These are phyloP conservation scores for Iphiclides podalirius DNA, from an alignment of 2,888 invertebrate species.

Conservation along the genomic window DNA sequence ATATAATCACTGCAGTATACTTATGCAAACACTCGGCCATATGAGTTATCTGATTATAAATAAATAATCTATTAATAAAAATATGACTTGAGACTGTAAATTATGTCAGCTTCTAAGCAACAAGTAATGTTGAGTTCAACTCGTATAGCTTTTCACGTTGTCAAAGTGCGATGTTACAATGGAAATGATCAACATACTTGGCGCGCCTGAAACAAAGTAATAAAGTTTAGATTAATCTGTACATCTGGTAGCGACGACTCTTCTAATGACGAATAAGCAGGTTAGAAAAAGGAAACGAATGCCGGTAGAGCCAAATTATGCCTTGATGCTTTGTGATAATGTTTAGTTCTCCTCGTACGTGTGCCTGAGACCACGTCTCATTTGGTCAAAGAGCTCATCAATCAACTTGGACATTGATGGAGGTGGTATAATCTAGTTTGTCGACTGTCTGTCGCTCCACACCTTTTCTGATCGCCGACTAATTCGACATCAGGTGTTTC, in stretches of 20 bases:
- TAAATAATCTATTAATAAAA: no score
- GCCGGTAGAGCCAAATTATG: slow-evolving; percentile 10
- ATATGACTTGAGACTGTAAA: no score
- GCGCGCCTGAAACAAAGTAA: slow-evolving; percentile 3
- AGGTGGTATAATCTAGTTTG: slow-evolving; percentile 68
- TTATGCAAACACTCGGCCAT: no score
- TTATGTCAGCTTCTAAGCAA: no score
- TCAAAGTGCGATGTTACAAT: not conserved
- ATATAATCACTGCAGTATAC: no score
- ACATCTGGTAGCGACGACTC: slow-evolving; percentile 21
- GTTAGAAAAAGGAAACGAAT: slow-evolving; percentile 37
- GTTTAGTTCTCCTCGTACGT: slow-evolving; percentile 24
- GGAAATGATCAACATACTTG: slow-evolving; percentile 6
- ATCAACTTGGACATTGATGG: slow-evolving; percentile 66
- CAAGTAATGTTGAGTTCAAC: no score
- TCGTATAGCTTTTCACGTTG: no score
- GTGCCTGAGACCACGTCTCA: slow-evolving; percentile 34
- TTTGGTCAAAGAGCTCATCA: slow-evolving; percentile 59
- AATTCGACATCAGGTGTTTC: slow-evolving; percentile 53
- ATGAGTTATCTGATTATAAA: no score
- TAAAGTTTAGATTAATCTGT: slow-evolving; percentile 29
- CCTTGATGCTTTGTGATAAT: slow-evolving; percentile 26
- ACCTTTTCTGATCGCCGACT: slow-evolving; percentile 49
- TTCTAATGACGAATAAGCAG: slow-evolving; percentile 45
- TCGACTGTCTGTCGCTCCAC: slow-evolving; percentile 51